phyloP scores from a whole-genome alignment of 2,797 vertebrate genomes.

The Sebastes reedi region DNA sequence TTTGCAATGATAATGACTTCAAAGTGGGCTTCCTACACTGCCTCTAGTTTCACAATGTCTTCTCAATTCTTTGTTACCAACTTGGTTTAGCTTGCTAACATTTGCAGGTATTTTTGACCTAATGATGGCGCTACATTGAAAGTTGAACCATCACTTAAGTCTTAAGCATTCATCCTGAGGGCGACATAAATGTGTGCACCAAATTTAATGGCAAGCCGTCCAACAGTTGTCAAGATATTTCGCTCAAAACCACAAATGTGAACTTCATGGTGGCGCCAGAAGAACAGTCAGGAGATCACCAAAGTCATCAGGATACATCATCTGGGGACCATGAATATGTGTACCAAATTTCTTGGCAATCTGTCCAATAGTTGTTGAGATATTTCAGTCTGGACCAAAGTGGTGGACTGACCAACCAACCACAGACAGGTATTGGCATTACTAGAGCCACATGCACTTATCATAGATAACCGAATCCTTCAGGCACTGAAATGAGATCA shows the following conservation, averaged over 20 bases:
- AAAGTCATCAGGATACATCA: neutral
- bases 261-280: neutral
- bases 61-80: neutral
- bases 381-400: neutral
- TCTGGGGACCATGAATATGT: neutral
- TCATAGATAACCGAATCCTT: neutral
- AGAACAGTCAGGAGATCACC: neutral
- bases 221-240: neutral
- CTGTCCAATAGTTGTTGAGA: neutral
- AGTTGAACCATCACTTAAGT: neutral
- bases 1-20: conserved; percentile 43
- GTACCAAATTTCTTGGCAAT: neutral
- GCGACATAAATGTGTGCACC: neutral
- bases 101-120: neutral
- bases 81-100: neutral
- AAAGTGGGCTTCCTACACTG: conserved; percentile 24
- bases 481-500: neutral
- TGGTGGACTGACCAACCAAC: neutral
- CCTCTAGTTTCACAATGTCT: neutral
- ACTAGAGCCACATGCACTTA: neutral
- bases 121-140: neutral
- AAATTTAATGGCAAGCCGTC: neutral
- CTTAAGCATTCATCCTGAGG: neutral
- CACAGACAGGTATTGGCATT: neutral
- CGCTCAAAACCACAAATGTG: neutral